These are phyloP conservation scores for Zaprionus tsacasi DNA, from an alignment of 1,140 invertebrate species.

Conservation along the genomic window DNA sequence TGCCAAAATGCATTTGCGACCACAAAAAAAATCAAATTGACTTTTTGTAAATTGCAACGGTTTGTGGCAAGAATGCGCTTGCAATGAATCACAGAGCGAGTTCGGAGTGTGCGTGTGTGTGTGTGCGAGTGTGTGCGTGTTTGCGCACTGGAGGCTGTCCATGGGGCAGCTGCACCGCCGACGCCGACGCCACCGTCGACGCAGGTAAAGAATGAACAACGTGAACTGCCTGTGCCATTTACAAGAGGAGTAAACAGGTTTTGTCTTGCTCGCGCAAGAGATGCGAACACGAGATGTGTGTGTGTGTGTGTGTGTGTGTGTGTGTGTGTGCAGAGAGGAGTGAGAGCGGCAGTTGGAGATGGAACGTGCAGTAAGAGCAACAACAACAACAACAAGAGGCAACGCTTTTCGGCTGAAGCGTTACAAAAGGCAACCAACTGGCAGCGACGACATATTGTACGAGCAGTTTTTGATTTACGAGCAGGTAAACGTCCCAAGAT, in stretches of 20 bases:
- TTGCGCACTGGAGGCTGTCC: conserved; percentile 13
- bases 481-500: conserved; percentile 40
- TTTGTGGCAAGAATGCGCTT: conserved; percentile 16
- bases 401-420: conserved; percentile 60
- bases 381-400: conserved; percentile 17
- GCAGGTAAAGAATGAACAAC: conserved; percentile 43
- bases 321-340: conserved; percentile 42
- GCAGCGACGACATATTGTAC: conserved; percentile 51
- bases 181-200: background rate
- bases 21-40: conserved; percentile 3
- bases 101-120: background rate
- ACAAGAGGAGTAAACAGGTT: conserved; percentile 53
- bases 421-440: conserved; percentile 63
- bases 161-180: conserved; percentile 33
- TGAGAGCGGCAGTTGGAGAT: conserved; percentile 20
- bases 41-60: conserved; percentile 19
- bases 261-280: conserved; percentile 55
- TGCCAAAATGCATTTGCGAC: conserved; percentile 39
- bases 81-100: conserved; percentile 13
- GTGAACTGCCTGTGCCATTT: conserved; percentile 51
- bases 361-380: conserved; percentile 21
- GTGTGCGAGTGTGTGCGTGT: conserved; percentile 12
- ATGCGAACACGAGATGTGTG: conserved; percentile 51
- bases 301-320: conserved; percentile 41
- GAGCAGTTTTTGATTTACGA: conserved; percentile 61